These are phyloP conservation scores for Perca fluviatilis DNA, from an alignment of 2,113 vertebrate species.

Conservation along the genomic window DNA sequence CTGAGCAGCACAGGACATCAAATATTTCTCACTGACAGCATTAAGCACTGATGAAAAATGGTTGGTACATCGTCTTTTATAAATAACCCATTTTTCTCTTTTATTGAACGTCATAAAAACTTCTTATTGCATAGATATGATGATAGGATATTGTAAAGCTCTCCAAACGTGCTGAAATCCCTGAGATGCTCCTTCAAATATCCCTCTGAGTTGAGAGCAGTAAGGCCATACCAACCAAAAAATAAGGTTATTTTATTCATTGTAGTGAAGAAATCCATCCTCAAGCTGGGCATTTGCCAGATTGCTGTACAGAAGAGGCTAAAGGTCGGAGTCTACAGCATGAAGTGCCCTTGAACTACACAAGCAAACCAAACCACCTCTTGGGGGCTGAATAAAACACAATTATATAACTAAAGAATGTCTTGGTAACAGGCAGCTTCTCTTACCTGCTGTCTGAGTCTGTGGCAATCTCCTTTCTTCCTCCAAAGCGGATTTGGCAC, in stretches of 20 bases:
- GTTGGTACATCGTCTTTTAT: background rate
- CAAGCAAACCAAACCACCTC: background rate
- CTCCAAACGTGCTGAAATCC: too few species aligned
- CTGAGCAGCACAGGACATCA: conserved; percentile 24
- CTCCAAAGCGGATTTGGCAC: conserved; percentile 99
- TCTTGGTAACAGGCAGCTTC: background rate
- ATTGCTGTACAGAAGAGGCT: background rate
- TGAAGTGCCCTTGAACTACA: conserved; percentile 19
- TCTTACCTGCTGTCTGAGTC: conserved; percentile 98
- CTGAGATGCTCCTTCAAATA: too few species aligned
- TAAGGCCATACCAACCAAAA: background rate
- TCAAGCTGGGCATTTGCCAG: background rate
- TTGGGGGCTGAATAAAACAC: background rate
- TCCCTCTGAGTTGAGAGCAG: too few species aligned
- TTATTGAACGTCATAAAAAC: background rate
- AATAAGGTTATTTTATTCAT: background rate
- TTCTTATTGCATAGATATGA: background rate
- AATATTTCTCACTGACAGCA: background rate
- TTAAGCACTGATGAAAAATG: background rate
- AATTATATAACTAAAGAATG: background rate
- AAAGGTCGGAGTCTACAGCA: background rate
- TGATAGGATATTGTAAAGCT: background rate
- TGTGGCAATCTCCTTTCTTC: conserved; percentile 98
- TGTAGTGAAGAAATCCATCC: background rate
- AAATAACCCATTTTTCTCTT: background rate